Conservation (phyloP, 2,888 invertebrate species). For the Osmoderma eremita region DNA sequence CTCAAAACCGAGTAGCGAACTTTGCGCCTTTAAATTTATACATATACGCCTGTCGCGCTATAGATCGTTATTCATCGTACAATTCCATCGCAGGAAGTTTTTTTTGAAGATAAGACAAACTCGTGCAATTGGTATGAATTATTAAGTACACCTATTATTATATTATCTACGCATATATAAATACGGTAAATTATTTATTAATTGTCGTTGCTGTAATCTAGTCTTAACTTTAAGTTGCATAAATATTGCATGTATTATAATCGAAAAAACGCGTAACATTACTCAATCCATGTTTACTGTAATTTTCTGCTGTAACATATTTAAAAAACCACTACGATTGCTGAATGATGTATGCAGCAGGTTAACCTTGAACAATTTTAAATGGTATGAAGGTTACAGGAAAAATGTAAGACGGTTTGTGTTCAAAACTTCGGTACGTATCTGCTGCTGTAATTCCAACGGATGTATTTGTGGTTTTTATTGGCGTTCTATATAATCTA, state of each 20-base stretch:
- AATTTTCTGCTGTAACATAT: conserved; percentile 20
- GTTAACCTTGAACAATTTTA: conserved; percentile 32
- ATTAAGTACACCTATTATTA: too few relatives aligned
- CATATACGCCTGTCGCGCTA: background rate
- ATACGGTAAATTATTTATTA: too few relatives aligned
- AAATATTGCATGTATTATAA: conserved; percentile 1
- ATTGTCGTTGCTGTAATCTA: too few relatives aligned
- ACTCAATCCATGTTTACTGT: conserved; percentile 18
- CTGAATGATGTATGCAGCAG: conserved; percentile 4
- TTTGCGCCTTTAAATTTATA: background rate
- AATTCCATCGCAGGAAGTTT: too few relatives aligned
- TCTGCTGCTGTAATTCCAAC: background rate
- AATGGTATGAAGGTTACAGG: conserved; percentile 9
- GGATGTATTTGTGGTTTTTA: background rate
- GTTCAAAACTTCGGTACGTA: background rate
- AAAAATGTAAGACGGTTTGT: conserved; percentile 29
- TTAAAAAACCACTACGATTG: conserved; percentile 7
- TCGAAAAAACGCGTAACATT: conserved; percentile 2
- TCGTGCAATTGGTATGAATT: too few relatives aligned
- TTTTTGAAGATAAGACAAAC: too few relatives aligned
- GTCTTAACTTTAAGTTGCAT: background rate
- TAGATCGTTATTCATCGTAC: too few relatives aligned
- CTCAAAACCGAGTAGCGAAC: background rate
- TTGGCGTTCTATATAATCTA: background rate
- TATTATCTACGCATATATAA: too few relatives aligned